phyloP scores from a whole-genome alignment of 2,113 vertebrate genomes.

The Acanthochromis polyacanthus region DNA sequence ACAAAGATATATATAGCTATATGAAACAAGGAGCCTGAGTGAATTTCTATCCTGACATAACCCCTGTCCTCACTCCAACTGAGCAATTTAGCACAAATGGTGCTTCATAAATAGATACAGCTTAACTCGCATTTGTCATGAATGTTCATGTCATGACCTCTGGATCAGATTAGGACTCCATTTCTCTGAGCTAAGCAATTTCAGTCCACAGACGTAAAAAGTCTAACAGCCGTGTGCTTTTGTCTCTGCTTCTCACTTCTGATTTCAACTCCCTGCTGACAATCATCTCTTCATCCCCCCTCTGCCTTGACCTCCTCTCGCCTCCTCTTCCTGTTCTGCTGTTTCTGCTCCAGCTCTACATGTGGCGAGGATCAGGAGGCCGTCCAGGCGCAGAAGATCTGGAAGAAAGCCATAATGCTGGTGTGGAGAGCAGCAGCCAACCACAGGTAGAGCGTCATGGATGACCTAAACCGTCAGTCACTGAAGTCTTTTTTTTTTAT shows the following conservation, averaged over 20 bases:
- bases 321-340: neutral
- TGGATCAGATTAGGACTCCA: conserved; percentile 20
- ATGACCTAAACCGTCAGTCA: neutral
- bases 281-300: neutral
- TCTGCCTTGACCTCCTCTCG: conserved; percentile 1
- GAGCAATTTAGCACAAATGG: conserved; percentile 2
- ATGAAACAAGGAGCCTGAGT: neutral
- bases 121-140: conserved; percentile 18
- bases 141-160: conserved; percentile 26
- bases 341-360: conserved; percentile 87
- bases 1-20: too few species aligned
- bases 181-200: conserved; percentile 36
- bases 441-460: conserved; percentile 88
- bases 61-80: neutral
- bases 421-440: conserved; percentile 99
- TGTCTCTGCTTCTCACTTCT: neutral
- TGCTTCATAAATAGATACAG: conserved; percentile 18
- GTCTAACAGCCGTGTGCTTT: neutral
- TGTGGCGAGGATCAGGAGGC: conserved; percentile 99
- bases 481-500: neutral
- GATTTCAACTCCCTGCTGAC: conserved; percentile 1
- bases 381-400: conserved; percentile 98
- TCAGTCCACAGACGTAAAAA: conserved; percentile 14
- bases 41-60: neutral
- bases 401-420: conserved; percentile 99